Percentiles rank a stretch among this genome's conserved stretches.
These are phyloP conservation scores for Ceratothoa steindachneri DNA, from an alignment of 2,888 invertebrate genomes.

Conservation along the genomic window DNA sequence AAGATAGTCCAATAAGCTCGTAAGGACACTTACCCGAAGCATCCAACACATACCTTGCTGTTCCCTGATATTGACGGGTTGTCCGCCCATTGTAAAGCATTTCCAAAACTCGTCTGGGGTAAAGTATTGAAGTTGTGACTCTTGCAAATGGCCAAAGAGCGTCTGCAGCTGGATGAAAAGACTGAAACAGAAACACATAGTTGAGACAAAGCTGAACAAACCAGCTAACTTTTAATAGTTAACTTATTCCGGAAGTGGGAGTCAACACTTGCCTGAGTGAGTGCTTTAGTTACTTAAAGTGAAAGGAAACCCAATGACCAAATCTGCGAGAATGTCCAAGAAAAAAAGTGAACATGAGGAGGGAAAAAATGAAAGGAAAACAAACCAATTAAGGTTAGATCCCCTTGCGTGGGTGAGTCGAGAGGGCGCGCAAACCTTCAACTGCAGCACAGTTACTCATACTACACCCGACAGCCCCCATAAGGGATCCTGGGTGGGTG, in stretches of 20 bases:
- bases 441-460: no score
- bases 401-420: no score
- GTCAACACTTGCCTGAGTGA: not conserved
- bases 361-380: no score
- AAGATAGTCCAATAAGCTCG: no score
- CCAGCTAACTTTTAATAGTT: conserved; percentile 21
- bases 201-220: not conserved
- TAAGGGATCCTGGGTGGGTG: no score
- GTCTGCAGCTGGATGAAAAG: conserved; percentile 56
- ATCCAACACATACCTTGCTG: conserved; percentile 53
- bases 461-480: no score
- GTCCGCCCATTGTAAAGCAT: conserved; percentile 57
- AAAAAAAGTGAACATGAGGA: no score
- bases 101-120: conserved; percentile 57
- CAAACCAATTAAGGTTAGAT: no score
- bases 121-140: conserved; percentile 56
- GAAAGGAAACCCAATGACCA: no score
- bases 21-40: no score
- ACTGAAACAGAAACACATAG: conserved; percentile 48
- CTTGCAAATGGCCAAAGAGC: conserved; percentile 57
- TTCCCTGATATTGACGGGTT: conserved; percentile 57
- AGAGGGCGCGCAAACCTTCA: no score
- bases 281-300: not conserved
- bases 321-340: no score
- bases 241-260: not conserved